Base-by-base conservation (phyloP, 2,797 vertebrate genomes). In the Paramormyrops hopkinsi region DNA sequence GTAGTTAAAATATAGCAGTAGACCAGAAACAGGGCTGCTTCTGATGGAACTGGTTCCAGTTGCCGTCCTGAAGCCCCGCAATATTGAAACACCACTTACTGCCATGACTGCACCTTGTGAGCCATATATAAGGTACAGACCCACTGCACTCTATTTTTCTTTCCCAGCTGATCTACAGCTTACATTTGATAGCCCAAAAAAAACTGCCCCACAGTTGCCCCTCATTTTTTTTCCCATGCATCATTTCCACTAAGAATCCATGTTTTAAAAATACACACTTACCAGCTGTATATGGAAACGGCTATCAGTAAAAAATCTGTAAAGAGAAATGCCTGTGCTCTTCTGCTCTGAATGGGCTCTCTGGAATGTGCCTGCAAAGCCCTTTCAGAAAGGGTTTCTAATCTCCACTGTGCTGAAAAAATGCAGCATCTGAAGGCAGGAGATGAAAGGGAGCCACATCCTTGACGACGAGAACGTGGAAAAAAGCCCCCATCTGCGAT, bases 401-500 rank as follows among this genome's bases (percentile, higher is more conserved):
- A 85, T 89, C 44, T 76, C 88, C 62, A 41, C 19, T 82, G 25
- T 50, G 37, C 25, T 33, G 41, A 89, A 87, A 87, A 83, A 91
- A 41, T 76, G 56, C 51, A 37, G 56, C 46, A 76, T 76, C 62
- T 73, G 51, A 19, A n/a, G 41, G 48, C 62, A 88, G 37, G 1
- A 76, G 14, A 46, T 76, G 41, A 50, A 51, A 76, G 41, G 25
- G 65, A 51, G 41, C 59, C 2, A 14, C 62, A 44, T 73, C 41
- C 14, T 76, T 53, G 41, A 76, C 3, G 25, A 56, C 2, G 46
- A 33, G 41, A 50, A 88, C 48, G 73, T 7, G 22, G n/a, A 89
- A 29, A 73, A 56, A 48, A 82, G 54, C 86, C 76, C 76, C 88
- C 17, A 9, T 90, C 85, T 73, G 88, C 87, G 88, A 90, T 89